Evolutionary conservation across 2,113 vertebrate species (phyloP).

Genomic region (Cynopterus brachyotis): DNA sequence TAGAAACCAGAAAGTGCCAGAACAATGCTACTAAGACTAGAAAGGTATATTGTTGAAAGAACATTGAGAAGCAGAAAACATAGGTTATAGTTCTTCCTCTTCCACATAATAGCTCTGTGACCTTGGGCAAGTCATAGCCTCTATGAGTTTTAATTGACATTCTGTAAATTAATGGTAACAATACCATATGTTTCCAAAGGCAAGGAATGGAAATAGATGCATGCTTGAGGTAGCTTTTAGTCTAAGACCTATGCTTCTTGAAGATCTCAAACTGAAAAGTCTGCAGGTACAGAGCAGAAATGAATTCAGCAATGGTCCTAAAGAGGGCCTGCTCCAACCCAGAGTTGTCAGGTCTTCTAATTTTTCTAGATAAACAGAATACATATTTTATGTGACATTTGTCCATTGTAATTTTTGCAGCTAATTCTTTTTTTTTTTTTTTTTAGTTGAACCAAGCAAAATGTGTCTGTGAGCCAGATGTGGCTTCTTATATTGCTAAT

Average conservation of each 20-base stretch:
- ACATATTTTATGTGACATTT: slow-evolving; percentile 40
- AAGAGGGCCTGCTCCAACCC: background rate
- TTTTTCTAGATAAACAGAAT: slow-evolving; percentile 41
- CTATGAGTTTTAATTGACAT: background rate
- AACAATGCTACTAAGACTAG: background rate
- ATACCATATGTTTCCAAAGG: background rate
- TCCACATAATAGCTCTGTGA: background rate
- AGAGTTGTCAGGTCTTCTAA: background rate
- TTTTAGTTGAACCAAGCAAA: slow-evolving; percentile 35
- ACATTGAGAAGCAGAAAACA: slow-evolving; percentile 37
- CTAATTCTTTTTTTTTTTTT: background rate
- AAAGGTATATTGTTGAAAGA: slow-evolving; percentile 2
- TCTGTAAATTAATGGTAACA: slow-evolving; percentile 31
- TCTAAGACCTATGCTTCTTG: background rate
- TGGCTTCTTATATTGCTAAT: slow-evolving; percentile 3
- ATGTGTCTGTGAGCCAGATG: slow-evolving; percentile 40
- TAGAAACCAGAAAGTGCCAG: background rate
- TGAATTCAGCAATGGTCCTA: background rate
- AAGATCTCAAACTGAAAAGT: background rate
- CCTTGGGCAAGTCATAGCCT: background rate
- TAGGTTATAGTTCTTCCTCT: background rate
- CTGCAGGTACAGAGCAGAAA: background rate
- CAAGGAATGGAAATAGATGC: background rate
- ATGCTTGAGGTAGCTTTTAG: background rate
- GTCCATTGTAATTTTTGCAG: background rate